phyloP scores from a whole-genome alignment of 2,888 invertebrate genomes.

The Parapristionchus giblindavisi region DNA sequence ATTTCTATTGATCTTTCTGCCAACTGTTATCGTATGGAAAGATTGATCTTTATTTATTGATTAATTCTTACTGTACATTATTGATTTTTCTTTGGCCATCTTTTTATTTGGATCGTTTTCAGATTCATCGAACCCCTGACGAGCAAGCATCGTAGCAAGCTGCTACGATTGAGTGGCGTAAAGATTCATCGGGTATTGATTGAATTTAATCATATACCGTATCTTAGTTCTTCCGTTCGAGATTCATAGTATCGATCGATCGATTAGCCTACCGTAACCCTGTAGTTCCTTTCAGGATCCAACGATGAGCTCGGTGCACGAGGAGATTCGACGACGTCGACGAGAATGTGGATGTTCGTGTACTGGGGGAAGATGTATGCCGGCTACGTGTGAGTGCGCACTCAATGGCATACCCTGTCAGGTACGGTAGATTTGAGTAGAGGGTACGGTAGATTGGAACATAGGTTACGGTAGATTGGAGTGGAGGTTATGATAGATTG shows the following conservation, averaged over 20 bases:
- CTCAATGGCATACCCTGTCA: conserved; percentile 48
- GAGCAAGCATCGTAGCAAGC: neutral
- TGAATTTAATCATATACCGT: neutral
- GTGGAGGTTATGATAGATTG: neutral
- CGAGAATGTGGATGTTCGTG: conserved; percentile 50
- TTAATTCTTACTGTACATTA: no score
- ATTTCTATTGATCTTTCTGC: no score
- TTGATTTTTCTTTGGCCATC: no score
- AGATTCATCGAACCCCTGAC: conserved; percentile 16
- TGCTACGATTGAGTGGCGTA: conserved; percentile 6
- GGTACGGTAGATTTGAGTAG: conserved; percentile 14
- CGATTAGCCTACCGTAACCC: neutral
- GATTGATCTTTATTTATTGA: no score
- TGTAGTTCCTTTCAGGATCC: conserved; percentile 11
- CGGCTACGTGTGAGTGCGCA: conserved; percentile 50
- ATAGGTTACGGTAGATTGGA: neutral
- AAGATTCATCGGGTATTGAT: conserved; percentile 9
- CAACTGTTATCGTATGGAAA: no score
- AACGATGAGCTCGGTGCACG: neutral
- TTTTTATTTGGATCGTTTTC: no score
- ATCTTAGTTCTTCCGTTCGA: neutral
- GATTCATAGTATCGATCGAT: neutral
- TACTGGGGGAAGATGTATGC: conserved; percentile 46
- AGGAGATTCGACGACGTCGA: conserved; percentile 41
- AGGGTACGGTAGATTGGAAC: no score